These are phyloP conservation scores for Diplodus sargus DNA, from an alignment of 2,797 vertebrate genomes.

Conservation along the genomic window DNA sequence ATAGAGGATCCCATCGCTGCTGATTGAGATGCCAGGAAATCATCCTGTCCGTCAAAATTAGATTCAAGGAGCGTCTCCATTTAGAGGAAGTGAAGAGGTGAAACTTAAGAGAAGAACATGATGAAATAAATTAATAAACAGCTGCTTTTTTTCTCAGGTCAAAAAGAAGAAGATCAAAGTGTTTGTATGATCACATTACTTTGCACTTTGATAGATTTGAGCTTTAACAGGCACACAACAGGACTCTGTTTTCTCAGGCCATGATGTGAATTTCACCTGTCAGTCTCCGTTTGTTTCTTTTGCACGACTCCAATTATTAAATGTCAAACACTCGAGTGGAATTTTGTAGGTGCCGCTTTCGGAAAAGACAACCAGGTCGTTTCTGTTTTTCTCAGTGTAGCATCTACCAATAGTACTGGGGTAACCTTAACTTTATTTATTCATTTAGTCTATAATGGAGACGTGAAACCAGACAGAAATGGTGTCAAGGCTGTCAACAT, in stretches of 20 bases:
- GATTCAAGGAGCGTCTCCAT: conserved; percentile 14
- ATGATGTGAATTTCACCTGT: too few relatives aligned
- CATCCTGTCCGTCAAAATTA: conserved; percentile 25
- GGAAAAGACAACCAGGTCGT: too few relatives aligned
- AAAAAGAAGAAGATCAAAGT: not conserved
- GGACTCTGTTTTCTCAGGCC: too few relatives aligned
- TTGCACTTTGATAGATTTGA: not conserved
- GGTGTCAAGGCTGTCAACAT: too few relatives aligned
- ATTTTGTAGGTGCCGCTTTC: too few relatives aligned
- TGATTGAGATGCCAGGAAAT: conserved; percentile 40
- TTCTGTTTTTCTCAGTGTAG: too few relatives aligned
- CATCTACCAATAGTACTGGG: too few relatives aligned
- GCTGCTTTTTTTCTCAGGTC: conserved; percentile 19
- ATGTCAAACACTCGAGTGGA: too few relatives aligned
- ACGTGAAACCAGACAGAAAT: too few relatives aligned
- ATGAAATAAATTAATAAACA: conserved; percentile 7
- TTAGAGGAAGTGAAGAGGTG: conserved; percentile 13
- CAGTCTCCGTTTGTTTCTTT: not conserved
- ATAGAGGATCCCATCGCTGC: conserved; percentile 25
- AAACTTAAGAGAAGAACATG: not conserved
- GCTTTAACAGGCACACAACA: not conserved
- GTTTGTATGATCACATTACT: conserved; percentile 1
- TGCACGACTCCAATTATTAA: too few relatives aligned
- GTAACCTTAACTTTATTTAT: too few relatives aligned
- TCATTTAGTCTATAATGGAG: too few relatives aligned